Percentiles rank a stretch among this genome's conserved stretches.
These are phyloP conservation scores for Drosophila sordidula DNA, from an alignment of 2,888 invertebrate genomes.

Conservation along the genomic window DNA sequence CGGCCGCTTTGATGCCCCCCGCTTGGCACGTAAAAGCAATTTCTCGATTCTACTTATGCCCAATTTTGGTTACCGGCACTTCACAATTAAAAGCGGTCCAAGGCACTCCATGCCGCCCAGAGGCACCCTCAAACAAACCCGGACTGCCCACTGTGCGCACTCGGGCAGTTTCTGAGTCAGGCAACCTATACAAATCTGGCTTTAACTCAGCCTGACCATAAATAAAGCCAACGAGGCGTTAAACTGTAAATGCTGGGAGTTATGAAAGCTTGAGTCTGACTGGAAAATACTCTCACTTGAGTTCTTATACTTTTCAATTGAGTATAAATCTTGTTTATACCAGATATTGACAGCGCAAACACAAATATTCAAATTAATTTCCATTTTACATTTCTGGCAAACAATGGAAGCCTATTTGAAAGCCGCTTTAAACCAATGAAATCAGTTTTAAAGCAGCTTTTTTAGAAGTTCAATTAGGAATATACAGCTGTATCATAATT, in stretches of 20 bases:
- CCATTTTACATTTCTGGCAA: background rate
- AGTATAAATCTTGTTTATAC: background rate
- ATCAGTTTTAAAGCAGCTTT: too few species aligned
- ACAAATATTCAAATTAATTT: background rate
- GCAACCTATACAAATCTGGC: constrained; percentile 24
- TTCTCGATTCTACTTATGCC: constrained; percentile 33
- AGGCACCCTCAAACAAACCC: background rate
- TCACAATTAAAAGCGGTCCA: constrained; percentile 34
- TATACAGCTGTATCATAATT: too few species aligned
- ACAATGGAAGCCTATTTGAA: background rate
- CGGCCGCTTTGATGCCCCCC: constrained; percentile 36
- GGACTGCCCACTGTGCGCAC: constrained; percentile 64
- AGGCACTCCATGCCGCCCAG: constrained; percentile 16
- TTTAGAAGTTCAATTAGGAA: too few species aligned
- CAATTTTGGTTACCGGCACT: constrained; percentile 33
- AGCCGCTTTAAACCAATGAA: too few species aligned
- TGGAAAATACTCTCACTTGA: background rate
- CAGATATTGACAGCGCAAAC: background rate
- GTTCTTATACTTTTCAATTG: too few species aligned
- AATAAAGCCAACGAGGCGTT: constrained; percentile 31
- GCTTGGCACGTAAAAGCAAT: constrained; percentile 42
- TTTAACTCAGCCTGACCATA: constrained; percentile 38
- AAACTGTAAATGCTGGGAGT: constrained; percentile 11
- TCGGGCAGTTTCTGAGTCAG: constrained; percentile 40
- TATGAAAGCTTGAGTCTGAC: constrained; percentile 9